Evolutionary conservation across 2,113 vertebrate genomes (phyloP).

Genomic region (Romanogobio albipinnatus): DNA sequence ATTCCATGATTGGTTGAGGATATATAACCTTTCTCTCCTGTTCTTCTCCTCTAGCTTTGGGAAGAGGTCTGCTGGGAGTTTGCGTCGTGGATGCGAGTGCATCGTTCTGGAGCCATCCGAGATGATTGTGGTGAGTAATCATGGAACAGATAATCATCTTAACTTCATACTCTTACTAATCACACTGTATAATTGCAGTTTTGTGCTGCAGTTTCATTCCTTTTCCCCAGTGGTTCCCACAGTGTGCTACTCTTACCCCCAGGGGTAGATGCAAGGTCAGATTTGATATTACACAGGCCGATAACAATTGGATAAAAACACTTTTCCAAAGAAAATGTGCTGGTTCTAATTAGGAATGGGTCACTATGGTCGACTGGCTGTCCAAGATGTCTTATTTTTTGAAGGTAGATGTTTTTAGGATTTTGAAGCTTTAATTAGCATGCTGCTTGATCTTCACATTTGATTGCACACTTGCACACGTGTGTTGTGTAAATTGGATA

Average conservation of each 20-base stretch:
- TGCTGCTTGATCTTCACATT: background rate
- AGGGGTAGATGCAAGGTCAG: background rate
- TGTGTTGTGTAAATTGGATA: background rate
- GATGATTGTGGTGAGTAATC: constrained; percentile 96
- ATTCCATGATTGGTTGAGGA: background rate
- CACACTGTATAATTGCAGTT: constrained; percentile 2
- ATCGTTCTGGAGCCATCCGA: constrained; percentile 99
- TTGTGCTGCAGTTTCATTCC: constrained; percentile 19
- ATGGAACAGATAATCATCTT: background rate
- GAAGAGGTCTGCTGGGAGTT: constrained; percentile 95
- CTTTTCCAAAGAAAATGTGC: background rate
- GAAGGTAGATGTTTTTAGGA: background rate
- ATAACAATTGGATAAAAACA: background rate
- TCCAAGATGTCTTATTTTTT: background rate
- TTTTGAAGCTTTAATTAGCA: background rate
- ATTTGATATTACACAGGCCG: background rate
- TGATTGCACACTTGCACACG: background rate
- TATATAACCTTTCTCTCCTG: constrained; percentile 19
- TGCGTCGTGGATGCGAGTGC: constrained; percentile 97
- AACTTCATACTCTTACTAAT: constrained; percentile 11
- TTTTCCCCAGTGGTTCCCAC: constrained; percentile 1
- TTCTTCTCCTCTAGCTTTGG: constrained; percentile 82
- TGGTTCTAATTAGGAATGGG: background rate
- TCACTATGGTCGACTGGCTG: background rate
- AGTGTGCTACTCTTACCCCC: background rate